Evolutionary conservation across 2,113 vertebrate genomes (phyloP), one percentile per base, ranked within the genome.

Genomic region (Accipiter virgatus): DNA sequence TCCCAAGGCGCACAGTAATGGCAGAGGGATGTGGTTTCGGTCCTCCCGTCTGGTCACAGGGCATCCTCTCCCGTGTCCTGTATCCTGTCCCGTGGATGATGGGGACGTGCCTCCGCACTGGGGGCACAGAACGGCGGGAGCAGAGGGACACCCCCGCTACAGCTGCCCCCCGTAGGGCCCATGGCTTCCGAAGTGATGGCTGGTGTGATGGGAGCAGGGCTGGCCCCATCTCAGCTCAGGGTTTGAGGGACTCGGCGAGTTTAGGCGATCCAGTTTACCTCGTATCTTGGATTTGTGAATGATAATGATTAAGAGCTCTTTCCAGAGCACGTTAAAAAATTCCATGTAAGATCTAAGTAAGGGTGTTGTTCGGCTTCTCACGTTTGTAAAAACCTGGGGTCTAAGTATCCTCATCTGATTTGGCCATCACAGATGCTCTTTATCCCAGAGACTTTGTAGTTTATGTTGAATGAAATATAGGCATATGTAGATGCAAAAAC

Each of bases 271-370:
- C 4, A 12, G 9, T 58, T 52, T 58, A 16, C 27, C 48, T 77
- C 13, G 9, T 66, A 27, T 27, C 48, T 58, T 32, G 52, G 32
- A 45, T 90, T 86, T 83, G 52, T n/a, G 50, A 58, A 21, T 53
- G 1, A 13, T 25, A 53, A 73, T 47, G n/a, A 38, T 48, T 68
- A 61, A 67, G 32, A 47, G 17, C 10, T 58, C 45, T 78, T 92
- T 74, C 9, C 10, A n/a, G 13, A 90, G 23, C 11, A 19, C 11
- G 16, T 53, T 29, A 36, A n/a, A 62, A 48, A 40, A 62, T 18
- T 65, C 36, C 1, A 0, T 0, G 0, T 31, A 52, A 43, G 7
- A 47, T 32, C 12, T n/a, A 15, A 59, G 20, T 25, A 31, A 59
- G 10, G 81, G 3, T n/a, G 31, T 62, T 61, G 27, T 42, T 88